phyloP scores from a whole-genome alignment of 2,888 invertebrate genomes.

The Caenorhabditis drosophilae region DNA sequence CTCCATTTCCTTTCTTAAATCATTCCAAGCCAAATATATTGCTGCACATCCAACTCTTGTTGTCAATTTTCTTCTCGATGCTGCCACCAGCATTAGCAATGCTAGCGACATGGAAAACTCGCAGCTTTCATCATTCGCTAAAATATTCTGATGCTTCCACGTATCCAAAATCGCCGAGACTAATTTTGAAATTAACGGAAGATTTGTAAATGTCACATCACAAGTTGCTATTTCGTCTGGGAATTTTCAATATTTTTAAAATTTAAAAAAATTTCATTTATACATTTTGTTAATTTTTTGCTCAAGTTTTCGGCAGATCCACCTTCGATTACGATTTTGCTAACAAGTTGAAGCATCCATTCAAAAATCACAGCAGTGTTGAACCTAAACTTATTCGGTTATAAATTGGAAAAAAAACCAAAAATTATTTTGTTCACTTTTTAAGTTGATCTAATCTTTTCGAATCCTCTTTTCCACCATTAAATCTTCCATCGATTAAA shows the following conservation, averaged over 20 bases:
- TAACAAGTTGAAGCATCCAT: slow-evolving; percentile 30
- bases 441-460: not conserved
- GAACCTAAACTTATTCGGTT: slow-evolving; percentile 7
- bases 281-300: slow-evolving; percentile 40
- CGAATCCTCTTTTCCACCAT: not conserved
- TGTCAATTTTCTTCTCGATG: slow-evolving; percentile 28
- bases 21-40: slow-evolving; percentile 43
- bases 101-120: slow-evolving; percentile 26
- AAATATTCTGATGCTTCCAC: slow-evolving; percentile 10
- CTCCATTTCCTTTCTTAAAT: slow-evolving; percentile 14
- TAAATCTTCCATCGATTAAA: slow-evolving; percentile 10
- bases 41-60: slow-evolving; percentile 45
- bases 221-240: slow-evolving; percentile 43
- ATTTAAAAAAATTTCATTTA: not conserved
- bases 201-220: slow-evolving; percentile 35
- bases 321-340: slow-evolving; percentile 10
- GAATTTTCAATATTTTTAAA: slow-evolving; percentile 6
- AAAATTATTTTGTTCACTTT: no score
- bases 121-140: not conserved
- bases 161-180: slow-evolving; percentile 18
- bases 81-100: slow-evolving; percentile 28
- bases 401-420: not conserved
- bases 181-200: slow-evolving; percentile 25
- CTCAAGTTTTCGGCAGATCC: slow-evolving; percentile 42
- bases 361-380: slow-evolving; percentile 23